Percentiles rank a stretch among this genome's conserved stretches.
Evolutionary conservation across 1,140 invertebrate genomes (phyloP).

Genomic region (Scaptomyza pallida): DNA sequence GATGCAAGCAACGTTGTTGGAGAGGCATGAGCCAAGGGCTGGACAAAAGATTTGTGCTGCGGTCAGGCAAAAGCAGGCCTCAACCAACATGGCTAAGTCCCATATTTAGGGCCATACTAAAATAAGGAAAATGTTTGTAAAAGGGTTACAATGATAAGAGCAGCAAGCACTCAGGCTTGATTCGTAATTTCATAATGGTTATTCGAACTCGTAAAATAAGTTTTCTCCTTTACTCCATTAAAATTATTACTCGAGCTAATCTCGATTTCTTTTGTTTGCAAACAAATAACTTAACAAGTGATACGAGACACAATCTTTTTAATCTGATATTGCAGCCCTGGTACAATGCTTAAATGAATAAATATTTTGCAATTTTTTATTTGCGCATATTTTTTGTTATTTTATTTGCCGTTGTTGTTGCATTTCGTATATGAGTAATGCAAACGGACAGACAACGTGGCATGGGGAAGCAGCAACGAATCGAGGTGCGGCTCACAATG

Average conservation of each 20-base stretch:
- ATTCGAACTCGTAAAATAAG: no score
- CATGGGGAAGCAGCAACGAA: constrained; percentile 19
- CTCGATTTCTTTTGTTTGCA: no score
- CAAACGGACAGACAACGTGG: constrained; percentile 51
- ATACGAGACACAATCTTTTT: no score
- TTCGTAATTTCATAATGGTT: no score
- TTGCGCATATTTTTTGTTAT: constrained; percentile 44
- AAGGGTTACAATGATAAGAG: background rate
- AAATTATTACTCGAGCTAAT: no score
- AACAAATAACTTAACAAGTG: no score
- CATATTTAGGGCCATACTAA: background rate
- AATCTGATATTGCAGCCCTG: constrained; percentile 50
- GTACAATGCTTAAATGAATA: constrained; percentile 68
- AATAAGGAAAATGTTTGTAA: background rate
- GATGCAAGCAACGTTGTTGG: constrained; percentile 18
- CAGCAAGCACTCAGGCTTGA: no score
- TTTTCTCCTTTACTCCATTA: no score
- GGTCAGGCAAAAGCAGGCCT: constrained; percentile 5
- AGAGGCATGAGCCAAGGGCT: constrained; percentile 25
- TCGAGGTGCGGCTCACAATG: constrained; percentile 71
- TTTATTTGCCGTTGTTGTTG: constrained; percentile 35
- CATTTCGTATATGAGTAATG: constrained; percentile 70
- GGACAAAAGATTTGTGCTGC: constrained; percentile 27
- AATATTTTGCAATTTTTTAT: constrained; percentile 73
- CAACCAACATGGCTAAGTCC: background rate